phyloP scores from a whole-genome alignment of 2,888 invertebrate genomes.

The Calliopum simillimum region DNA sequence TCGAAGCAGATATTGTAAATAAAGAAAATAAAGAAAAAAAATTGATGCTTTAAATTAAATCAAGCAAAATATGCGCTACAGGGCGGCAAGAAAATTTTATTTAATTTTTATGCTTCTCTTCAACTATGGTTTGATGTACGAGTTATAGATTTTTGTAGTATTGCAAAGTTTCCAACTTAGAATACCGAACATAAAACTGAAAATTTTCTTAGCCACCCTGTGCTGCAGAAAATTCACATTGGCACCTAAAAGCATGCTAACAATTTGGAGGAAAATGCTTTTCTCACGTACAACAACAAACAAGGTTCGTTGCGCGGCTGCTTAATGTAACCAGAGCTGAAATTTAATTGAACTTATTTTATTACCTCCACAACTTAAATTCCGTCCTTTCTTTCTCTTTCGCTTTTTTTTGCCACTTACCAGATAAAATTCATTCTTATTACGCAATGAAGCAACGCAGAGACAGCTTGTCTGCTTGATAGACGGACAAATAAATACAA shows the following conservation, averaged over 20 bases:
- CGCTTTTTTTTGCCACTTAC: neutral
- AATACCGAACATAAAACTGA: too few relatives aligned
- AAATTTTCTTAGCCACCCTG: too few relatives aligned
- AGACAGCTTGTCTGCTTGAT: slow-evolving; percentile 11
- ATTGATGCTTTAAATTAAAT: too few relatives aligned
- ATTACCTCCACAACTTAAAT: slow-evolving; percentile 23
- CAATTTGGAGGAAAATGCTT: neutral
- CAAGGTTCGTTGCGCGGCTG: too few relatives aligned
- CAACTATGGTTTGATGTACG: too few relatives aligned
- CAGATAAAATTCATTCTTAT: neutral
- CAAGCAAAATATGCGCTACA: too few relatives aligned
- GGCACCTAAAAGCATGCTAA: neutral
- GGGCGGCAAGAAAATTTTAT: too few relatives aligned
- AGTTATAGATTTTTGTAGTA: too few relatives aligned
- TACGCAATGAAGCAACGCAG: neutral
- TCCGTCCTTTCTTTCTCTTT: neutral
- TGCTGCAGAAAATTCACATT: too few relatives aligned
- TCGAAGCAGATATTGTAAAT: slow-evolving; percentile 7
- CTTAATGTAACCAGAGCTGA: slow-evolving; percentile 41
- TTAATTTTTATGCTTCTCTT: too few relatives aligned
- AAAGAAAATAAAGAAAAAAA: neutral
- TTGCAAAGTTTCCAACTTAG: too few relatives aligned
- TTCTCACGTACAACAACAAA: too few relatives aligned
- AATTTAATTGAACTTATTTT: slow-evolving; percentile 41
- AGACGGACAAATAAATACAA: neutral